Percentiles rank a stretch among this genome's conserved stretches.
phyloP scores from a whole-genome alignment of 2,113 vertebrate species.

The Panurus biarmicus region DNA sequence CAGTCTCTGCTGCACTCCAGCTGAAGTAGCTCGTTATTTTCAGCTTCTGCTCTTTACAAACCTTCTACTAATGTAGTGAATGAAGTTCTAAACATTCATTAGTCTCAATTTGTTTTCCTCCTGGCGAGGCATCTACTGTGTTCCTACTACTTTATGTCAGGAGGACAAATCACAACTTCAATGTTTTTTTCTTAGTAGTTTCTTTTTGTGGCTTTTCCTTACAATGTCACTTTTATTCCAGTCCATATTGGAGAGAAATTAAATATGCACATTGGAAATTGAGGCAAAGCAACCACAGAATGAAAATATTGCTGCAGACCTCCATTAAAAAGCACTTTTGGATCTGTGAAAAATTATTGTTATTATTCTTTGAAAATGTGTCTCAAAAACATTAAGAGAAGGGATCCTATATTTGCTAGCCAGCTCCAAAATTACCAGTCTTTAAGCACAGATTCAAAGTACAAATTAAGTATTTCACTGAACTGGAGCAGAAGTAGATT shows the following conservation, averaged over 20 bases:
- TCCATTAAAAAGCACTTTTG: background rate
- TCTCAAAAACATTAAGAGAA: background rate
- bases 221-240: background rate
- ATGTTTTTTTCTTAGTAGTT: background rate
- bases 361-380: background rate
- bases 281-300: background rate
- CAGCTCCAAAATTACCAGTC: background rate
- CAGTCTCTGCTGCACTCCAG: background rate
- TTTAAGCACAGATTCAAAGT: background rate
- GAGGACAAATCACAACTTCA: background rate
- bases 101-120: background rate
- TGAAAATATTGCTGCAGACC: background rate
- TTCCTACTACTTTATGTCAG: background rate
- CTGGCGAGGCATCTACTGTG: background rate
- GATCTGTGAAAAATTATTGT: background rate
- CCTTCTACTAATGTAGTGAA: background rate
- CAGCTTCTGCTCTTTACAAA: background rate
- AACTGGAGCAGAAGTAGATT: background rate
- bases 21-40: background rate
- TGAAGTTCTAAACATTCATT: background rate
- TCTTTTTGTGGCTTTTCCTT: background rate
- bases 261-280: background rate
- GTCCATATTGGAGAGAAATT: background rate
- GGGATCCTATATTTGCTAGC: background rate
- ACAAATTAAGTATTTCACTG: conserved; percentile 9